Evolutionary conservation across 2,888 invertebrate genomes (phyloP).

Genomic region (Xylophagus ater): DNA sequence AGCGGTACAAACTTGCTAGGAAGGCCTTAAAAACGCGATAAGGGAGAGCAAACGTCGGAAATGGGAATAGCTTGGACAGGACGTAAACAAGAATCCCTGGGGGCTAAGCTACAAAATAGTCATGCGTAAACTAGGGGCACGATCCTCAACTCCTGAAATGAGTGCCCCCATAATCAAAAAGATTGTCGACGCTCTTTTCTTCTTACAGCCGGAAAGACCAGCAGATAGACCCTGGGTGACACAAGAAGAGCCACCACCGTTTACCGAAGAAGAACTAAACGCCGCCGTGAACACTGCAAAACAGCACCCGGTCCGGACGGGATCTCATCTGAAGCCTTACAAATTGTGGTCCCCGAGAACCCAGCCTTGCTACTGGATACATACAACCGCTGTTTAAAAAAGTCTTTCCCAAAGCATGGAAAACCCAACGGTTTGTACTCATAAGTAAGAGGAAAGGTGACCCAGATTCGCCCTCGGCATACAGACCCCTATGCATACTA

Average conservation of each 20-base stretch:
- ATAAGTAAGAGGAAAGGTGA: not conserved
- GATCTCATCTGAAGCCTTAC: not conserved
- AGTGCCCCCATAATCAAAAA: not conserved
- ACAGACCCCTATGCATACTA: not conserved
- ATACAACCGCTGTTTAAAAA: not conserved
- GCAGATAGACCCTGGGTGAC: not conserved
- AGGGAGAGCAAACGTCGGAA: not conserved
- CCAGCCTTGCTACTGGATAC: not conserved
- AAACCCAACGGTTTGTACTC: not conserved
- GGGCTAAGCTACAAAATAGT: not conserved
- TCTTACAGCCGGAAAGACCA: not conserved
- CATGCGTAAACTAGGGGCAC: not conserved
- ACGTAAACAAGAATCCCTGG: not conserved
- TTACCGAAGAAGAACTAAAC: not conserved
- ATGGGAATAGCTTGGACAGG: not conserved
- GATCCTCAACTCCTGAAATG: not conserved
- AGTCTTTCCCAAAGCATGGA: conserved; percentile 2
- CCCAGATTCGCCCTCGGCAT: not conserved
- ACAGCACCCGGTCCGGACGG: not conserved
- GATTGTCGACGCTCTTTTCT: not conserved
- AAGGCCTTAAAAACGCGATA: not conserved
- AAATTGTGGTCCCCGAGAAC: not conserved
- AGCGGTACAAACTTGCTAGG: not conserved
- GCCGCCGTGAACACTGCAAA: not conserved
- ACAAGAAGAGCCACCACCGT: not conserved